Evolutionary conservation across 2,113 vertebrate species (phyloP).

Genomic region (Oncorhynchus keta): DNA sequence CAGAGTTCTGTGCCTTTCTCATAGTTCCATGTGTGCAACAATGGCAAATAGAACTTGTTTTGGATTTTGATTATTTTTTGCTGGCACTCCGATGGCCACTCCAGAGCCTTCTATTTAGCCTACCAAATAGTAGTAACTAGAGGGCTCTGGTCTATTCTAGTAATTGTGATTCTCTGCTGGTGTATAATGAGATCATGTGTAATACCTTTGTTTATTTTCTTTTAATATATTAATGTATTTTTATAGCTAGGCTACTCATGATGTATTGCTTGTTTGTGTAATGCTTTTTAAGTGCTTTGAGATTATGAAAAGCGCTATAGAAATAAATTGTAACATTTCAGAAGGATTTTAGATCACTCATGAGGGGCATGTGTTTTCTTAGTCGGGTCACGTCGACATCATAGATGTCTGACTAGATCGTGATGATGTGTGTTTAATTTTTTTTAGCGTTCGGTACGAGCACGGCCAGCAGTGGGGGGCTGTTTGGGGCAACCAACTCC

Average conservation of each 20-base stretch:
- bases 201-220: background rate
- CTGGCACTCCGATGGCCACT: background rate
- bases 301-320: too few relatives aligned
- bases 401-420: background rate
- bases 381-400: background rate
- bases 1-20: background rate
- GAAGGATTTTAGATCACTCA: too few relatives aligned
- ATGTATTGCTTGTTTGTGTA: slow-evolving; percentile 18
- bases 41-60: background rate
- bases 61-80: background rate
- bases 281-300: slow-evolving; percentile 81
- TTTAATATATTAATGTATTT: background rate
- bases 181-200: background rate
- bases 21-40: background rate
- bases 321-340: too few relatives aligned
- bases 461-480: slow-evolving; percentile 83
- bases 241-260: background rate
- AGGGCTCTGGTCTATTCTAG: background rate
- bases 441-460: slow-evolving; percentile 87
- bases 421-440: slow-evolving; percentile 2
- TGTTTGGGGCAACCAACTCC: slow-evolving; percentile 91
- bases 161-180: background rate
- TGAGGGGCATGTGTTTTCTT: background rate
- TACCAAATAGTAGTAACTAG: background rate
- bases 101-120: background rate